Percentiles rank a stretch among this genome's conserved stretches.
These are phyloP conservation scores for Digitonthophagus gazella DNA, from an alignment of 2,888 invertebrate species.

Conservation along the genomic window DNA sequence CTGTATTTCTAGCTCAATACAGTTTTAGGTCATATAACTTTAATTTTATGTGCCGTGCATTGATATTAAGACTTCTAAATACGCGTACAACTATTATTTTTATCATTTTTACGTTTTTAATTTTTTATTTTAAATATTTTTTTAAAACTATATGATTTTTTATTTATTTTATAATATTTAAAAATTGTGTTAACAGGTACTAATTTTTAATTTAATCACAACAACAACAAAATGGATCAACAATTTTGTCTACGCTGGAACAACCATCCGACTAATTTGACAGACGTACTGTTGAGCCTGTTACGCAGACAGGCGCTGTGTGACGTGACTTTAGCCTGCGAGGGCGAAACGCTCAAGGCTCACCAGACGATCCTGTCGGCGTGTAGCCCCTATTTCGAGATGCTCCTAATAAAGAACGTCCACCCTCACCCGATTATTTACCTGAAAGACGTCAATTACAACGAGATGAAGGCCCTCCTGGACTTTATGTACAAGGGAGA, in stretches of 20 bases:
- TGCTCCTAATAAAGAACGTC: conserved; percentile 81
- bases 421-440: conserved; percentile 92
- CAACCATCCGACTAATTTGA: conserved; percentile 89
- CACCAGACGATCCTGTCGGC: conserved; percentile 92
- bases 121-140: neutral
- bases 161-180: conserved; percentile 15
- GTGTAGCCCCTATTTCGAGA: conserved; percentile 93
- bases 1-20: conserved; percentile 52
- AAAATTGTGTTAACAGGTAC: conserved; percentile 29
- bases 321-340: conserved; percentile 90
- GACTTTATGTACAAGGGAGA: conserved; percentile 90
- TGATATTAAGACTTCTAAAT: neutral
- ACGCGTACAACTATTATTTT: neutral
- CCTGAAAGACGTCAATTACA: conserved; percentile 86
- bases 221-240: conserved; percentile 54
- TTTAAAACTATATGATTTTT: neutral
- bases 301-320: conserved; percentile 86
- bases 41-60: conserved; percentile 42
- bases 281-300: conserved; percentile 84
- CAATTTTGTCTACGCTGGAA: conserved; percentile 94
- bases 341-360: conserved; percentile 86
- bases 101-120: neutral
- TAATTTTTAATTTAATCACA: conserved; percentile 18
- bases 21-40: conserved; percentile 53
- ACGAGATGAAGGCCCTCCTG: conserved; percentile 84